Base-by-base conservation (phyloP, 2,113 vertebrate genomes). In the Mormyrus lacerda region DNA sequence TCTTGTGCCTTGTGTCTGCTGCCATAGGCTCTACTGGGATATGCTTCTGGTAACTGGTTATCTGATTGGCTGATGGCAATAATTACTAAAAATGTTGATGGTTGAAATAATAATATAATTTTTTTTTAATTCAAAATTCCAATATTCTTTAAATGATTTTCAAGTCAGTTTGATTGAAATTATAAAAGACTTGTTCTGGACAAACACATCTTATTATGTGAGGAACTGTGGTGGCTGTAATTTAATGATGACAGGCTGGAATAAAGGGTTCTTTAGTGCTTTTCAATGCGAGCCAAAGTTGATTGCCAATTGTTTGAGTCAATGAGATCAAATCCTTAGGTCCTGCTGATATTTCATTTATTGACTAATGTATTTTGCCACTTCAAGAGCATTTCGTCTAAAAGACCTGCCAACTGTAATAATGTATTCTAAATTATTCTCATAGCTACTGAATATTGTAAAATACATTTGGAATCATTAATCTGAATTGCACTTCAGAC, bases 391-490 rank as follows among this genome's bases (percentile, higher is more conserved):
- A 55, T 48, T 19, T 87, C 19, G 35, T n/a, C 55, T 11, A 53
- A 85, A 86, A 89, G 51, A 79, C 76, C 61, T 39, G 87, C 50
- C 89, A 50, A 69, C 88, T 91, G 86, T 65, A 79, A 82, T 91
- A 88, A 89, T 90, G 87, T 88, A 85, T 39, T 65, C 88, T 76
- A 87, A 89, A 91, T 90, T 88, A 93, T 91, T 91, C 87, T 87
- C 27, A 42, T 88, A 65, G 89, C 55, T 88, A 90, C 69, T 55
- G 90, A 89, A 91, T 50, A 85, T 27, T 48, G 89, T 31, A 31
- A 91, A 76, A 89, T 39, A 76, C 50, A 44, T 88, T 91, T 91
- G 90, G 92, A 91, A 88, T 90, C 82, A 73, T 87, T 90, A 73
- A 76, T 87, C 85, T 87, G 85, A 55, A 82, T 69, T 17, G 44